These are phyloP conservation scores for Cydia strobilella DNA, from an alignment of 1,140 invertebrate species.

Conservation along the genomic window DNA sequence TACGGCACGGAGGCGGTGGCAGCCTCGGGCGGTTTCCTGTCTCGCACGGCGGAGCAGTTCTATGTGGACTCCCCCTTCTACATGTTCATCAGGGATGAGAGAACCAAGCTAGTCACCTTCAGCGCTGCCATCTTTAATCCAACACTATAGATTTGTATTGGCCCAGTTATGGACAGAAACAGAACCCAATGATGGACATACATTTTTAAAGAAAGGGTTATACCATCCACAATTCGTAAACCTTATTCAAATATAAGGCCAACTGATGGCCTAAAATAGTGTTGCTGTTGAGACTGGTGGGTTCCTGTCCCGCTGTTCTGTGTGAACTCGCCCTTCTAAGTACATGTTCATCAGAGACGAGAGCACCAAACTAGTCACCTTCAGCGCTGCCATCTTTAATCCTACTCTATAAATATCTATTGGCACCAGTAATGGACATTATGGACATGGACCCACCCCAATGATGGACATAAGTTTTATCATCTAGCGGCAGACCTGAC, in stretches of 20 bases:
- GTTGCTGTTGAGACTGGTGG: no score
- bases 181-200: no score
- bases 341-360: slow-evolving; percentile 89
- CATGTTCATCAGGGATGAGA: slow-evolving; percentile 87
- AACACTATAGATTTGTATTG: slow-evolving; percentile 42
- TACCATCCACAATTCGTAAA: no score
- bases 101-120: slow-evolving; percentile 83
- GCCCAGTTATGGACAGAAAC: no score
- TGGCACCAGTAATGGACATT: no score
- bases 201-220: no score
- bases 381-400: slow-evolving; percentile 83
- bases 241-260: no score
- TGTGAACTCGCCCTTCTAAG: slow-evolving; percentile 87
- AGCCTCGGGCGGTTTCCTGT: slow-evolving; percentile 55
- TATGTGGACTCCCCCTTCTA: slow-evolving; percentile 87
- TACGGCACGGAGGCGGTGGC: slow-evolving; percentile 70
- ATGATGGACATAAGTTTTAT: no score
- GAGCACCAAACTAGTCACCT: slow-evolving; percentile 82
- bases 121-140: slow-evolving; percentile 85
- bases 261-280: no score
- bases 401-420: no score
- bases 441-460: no score
- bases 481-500: no score
- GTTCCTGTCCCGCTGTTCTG: slow-evolving; percentile 77
- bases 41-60: slow-evolving; percentile 77